Percentiles rank a stretch among this genome's conserved stretches.
Evolutionary conservation across 2,797 vertebrate species (phyloP).

Genomic region (Manis crassicaudata): DNA sequence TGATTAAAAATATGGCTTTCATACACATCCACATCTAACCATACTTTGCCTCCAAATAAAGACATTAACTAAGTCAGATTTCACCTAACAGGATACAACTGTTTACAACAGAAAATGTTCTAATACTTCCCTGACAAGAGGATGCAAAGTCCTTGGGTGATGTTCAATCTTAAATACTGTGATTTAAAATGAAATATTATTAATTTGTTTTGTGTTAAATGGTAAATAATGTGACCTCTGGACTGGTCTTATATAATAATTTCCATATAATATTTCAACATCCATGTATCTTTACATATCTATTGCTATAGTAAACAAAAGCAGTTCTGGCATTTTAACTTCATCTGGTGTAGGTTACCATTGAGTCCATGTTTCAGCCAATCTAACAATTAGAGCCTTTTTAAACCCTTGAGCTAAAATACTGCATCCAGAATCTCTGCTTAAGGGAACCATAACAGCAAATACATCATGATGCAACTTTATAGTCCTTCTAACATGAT

Average conservation of each 20-base stretch:
- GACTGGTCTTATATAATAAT: background rate
- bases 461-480: background rate
- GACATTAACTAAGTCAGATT: background rate
- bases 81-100: background rate
- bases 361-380: background rate
- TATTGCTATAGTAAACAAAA: background rate
- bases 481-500: background rate
- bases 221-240: background rate
- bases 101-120: background rate
- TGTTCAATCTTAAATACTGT: background rate
- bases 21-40: background rate
- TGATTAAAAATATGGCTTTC: background rate
- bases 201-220: background rate
- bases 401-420: background rate
- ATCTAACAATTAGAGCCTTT: background rate
- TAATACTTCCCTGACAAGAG: background rate
- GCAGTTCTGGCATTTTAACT: background rate
- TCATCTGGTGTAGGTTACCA: background rate
- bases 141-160: background rate
- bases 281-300: background rate
- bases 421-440: background rate
- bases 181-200: background rate
- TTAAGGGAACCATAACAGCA: background rate
- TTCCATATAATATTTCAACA: background rate
- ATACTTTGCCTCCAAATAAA: background rate